These are phyloP conservation scores for Ferdinandea cuprea DNA, from an alignment of 2,888 invertebrate genomes.

Conservation along the genomic window DNA sequence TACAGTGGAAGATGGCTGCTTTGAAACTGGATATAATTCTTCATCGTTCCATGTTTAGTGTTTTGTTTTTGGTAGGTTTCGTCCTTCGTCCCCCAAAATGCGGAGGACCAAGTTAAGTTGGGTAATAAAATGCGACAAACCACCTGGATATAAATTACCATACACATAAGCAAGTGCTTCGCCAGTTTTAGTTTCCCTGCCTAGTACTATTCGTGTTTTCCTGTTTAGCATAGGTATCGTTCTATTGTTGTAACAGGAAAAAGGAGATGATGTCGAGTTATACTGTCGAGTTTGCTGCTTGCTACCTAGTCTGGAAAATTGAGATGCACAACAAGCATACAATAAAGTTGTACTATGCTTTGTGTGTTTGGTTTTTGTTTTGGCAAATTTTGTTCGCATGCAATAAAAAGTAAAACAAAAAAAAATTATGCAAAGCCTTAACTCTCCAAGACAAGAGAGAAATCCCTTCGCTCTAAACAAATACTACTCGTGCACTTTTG, in stretches of 20 bases:
- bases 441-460: conserved; percentile 39
- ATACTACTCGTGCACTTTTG: conserved; percentile 17
- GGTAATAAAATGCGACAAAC: conserved; percentile 74
- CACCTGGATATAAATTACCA: conserved; percentile 75
- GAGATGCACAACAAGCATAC: conserved; percentile 64
- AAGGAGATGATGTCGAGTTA: conserved; percentile 57
- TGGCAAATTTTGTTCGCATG: conserved; percentile 66
- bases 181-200: conserved; percentile 60
- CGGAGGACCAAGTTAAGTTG: conserved; percentile 69
- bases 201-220: conserved; percentile 13
- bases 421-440: conserved; percentile 54
- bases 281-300: conserved; percentile 38
- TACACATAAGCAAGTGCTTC: conserved; percentile 74
- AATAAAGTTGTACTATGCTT: neutral
- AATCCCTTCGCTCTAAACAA: conserved; percentile 25
- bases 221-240: conserved; percentile 37
- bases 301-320: conserved; percentile 48
- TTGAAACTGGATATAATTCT: conserved; percentile 1
- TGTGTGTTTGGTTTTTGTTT: conserved; percentile 59
- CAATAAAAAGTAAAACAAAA: conserved; percentile 40
- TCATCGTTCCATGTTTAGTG: neutral
- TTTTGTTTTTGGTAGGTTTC: conserved; percentile 12
- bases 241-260: conserved; percentile 45
- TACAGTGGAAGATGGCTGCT: conserved; percentile 10
- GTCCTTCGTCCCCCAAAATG: conserved; percentile 47